phyloP scores from a whole-genome alignment of 1,140 invertebrate genomes.

The Goniozus legneri region DNA sequence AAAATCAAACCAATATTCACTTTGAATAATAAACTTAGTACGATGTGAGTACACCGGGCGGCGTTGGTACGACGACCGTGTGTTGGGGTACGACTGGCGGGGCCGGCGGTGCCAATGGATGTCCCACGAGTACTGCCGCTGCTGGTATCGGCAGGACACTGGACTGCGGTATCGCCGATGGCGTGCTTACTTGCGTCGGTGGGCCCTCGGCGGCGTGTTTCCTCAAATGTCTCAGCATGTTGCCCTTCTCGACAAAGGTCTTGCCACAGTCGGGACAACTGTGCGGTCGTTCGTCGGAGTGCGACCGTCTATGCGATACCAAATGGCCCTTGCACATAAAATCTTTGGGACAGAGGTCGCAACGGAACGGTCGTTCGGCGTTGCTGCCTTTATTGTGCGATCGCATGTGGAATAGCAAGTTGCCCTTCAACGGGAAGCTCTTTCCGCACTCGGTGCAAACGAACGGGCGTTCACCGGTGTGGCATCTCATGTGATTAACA shows the following conservation, averaged over 20 bases:
- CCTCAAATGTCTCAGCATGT: slow-evolving; percentile 63
- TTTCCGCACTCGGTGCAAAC: slow-evolving; percentile 81
- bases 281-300: slow-evolving; percentile 82
- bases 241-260: slow-evolving; percentile 75
- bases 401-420: slow-evolving; percentile 91
- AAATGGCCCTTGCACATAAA: slow-evolving; percentile 96
- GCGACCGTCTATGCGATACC: slow-evolving; percentile 82
- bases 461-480: slow-evolving; percentile 84
- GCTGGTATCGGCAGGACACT: slow-evolving; percentile 39
- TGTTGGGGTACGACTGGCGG: slow-evolving; percentile 48
- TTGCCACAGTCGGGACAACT: slow-evolving; percentile 73
- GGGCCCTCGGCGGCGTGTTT: slow-evolving; percentile 54
- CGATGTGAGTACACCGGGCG: slow-evolving; percentile 48
- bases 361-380: slow-evolving; percentile 87
- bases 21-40: too few relatives aligned
- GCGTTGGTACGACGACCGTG: slow-evolving; percentile 52
- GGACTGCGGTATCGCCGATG: slow-evolving; percentile 42
- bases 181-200: slow-evolving; percentile 48
- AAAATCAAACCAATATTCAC: too few relatives aligned
- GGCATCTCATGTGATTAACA: slow-evolving; percentile 74
- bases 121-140: slow-evolving; percentile 46
- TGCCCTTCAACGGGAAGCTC: slow-evolving; percentile 82
- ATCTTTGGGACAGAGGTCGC: slow-evolving; percentile 94
- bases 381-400: slow-evolving; percentile 86
- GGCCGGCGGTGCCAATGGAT: slow-evolving; percentile 45